Evolutionary conservation across 1,140 invertebrate genomes (phyloP).

Genomic region (Drosophila parabipectinata): DNA sequence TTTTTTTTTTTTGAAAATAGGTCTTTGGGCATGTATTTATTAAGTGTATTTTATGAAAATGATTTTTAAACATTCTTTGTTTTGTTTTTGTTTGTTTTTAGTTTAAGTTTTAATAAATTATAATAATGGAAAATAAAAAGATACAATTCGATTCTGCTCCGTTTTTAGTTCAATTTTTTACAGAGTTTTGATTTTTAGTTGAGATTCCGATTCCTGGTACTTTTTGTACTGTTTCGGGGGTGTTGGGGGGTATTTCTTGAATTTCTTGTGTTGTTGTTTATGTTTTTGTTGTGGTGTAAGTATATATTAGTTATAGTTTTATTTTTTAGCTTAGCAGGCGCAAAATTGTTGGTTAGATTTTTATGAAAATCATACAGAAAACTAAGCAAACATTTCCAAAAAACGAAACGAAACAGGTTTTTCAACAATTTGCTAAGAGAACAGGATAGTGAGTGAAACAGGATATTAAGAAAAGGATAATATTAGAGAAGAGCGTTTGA

Average conservation of each 20-base stretch:
- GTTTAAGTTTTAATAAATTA: slow-evolving; percentile 15
- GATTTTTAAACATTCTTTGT: slow-evolving; percentile 26
- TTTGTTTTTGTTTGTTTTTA: slow-evolving; percentile 19
- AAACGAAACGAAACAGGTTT: slow-evolving; percentile 16
- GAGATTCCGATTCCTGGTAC: slow-evolving; percentile 3
- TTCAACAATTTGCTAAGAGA: slow-evolving; percentile 32
- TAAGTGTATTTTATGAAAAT: slow-evolving; percentile 23
- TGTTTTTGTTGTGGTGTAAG: slow-evolving; percentile 55
- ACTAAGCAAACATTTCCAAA: slow-evolving; percentile 45
- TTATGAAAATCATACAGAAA: slow-evolving; percentile 20
- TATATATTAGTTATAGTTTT: slow-evolving; percentile 9
- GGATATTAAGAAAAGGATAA: slow-evolving; percentile 1
- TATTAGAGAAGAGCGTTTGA: slow-evolving; percentile 6
- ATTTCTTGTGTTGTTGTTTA: slow-evolving; percentile 32
- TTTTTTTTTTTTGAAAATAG: slow-evolving; percentile 49
- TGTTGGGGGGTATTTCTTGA: slow-evolving; percentile 15
- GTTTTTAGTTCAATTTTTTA: slow-evolving; percentile 28
- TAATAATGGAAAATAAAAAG: slow-evolving; percentile 22
- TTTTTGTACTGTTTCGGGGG: slow-evolving; percentile 41
- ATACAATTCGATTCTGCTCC: slow-evolving; percentile 1
- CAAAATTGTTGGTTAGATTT: slow-evolving; percentile 29
- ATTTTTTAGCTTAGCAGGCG: slow-evolving; percentile 56
- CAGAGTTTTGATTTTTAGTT: slow-evolving; percentile 19
- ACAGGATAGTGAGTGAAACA: slow-evolving; percentile 4
- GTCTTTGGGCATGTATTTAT: slow-evolving; percentile 39